phyloP scores from a whole-genome alignment of 2,888 invertebrate species.

The Homarus gammarus region DNA sequence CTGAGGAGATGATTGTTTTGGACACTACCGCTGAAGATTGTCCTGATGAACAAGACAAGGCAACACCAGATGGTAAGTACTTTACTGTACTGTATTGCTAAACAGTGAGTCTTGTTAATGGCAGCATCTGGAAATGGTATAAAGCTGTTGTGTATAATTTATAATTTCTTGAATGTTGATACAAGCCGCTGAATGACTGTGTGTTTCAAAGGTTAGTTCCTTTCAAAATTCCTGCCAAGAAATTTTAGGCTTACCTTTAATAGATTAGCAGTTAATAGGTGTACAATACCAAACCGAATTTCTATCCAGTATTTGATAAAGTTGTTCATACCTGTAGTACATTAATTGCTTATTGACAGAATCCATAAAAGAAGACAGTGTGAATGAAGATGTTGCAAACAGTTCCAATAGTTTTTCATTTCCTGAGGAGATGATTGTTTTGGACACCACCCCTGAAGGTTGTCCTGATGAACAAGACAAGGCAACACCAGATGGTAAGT shows the following conservation, averaged over 20 bases:
- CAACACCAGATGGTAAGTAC: not conserved
- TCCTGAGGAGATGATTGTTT: not conserved
- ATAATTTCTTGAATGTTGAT: too few relatives aligned
- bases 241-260: too few relatives aligned
- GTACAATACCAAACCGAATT: too few relatives aligned
- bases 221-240: too few relatives aligned
- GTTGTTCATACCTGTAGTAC: not conserved
- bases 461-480: slow-evolving; percentile 2
- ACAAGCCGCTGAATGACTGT: too few relatives aligned
- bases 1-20: not conserved
- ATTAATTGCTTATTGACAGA: not conserved
- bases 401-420: not conserved
- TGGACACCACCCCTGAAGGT: slow-evolving; percentile 26
- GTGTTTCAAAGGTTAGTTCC: too few relatives aligned
- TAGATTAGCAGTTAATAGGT: too few relatives aligned
- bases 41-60: slow-evolving; percentile 4
- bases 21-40: slow-evolving; percentile 21
- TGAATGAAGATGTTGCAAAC: not conserved
- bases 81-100: not conserved
- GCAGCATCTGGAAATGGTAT: too few relatives aligned
- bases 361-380: slow-evolving; percentile 5
- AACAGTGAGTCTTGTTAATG: not conserved
- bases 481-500: not conserved
- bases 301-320: too few relatives aligned
- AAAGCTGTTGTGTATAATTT: too few relatives aligned